Evolutionary conservation across 2,113 vertebrate species (phyloP).

Genomic region (rabbit (Oryctolagus cuniculus)): DNA sequence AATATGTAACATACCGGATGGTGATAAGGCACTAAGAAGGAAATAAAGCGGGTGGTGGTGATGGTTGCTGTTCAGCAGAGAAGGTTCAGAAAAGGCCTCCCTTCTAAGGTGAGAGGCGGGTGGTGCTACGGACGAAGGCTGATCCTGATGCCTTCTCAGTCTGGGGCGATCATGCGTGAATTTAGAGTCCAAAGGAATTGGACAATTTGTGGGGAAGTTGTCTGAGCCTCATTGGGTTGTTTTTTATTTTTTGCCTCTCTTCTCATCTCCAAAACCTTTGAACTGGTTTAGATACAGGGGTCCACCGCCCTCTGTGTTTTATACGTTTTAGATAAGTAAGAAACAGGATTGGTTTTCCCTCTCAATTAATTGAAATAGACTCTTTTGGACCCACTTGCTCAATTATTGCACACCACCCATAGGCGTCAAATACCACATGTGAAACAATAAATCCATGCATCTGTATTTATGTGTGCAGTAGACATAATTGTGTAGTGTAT

Average conservation of each 20-base stretch:
- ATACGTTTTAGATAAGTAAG: constrained; percentile 10
- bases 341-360: neutral
- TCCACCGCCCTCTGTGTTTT: neutral
- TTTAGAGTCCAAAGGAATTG: constrained; percentile 7
- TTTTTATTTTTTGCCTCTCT: neutral
- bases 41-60: neutral
- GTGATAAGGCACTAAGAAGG: neutral
- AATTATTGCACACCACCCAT: neutral
- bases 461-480: too few species aligned
- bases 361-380: neutral
- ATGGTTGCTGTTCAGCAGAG: neutral
- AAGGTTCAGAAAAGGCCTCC: neutral
- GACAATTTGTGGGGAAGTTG: neutral
- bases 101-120: neutral
- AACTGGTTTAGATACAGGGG: neutral
- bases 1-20: neutral
- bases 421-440: neutral
- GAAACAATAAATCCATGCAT: neutral
- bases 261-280: neutral
- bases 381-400: constrained; percentile 2
- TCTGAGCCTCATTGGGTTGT: neutral
- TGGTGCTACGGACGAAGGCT: neutral
- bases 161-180: neutral
- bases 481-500: too few species aligned
- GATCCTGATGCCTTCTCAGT: neutral